Percentiles rank a stretch among this genome's conserved stretches.
Conservation (phyloP, 2,113 vertebrate species). For the Aphyosemion australe region DNA sequence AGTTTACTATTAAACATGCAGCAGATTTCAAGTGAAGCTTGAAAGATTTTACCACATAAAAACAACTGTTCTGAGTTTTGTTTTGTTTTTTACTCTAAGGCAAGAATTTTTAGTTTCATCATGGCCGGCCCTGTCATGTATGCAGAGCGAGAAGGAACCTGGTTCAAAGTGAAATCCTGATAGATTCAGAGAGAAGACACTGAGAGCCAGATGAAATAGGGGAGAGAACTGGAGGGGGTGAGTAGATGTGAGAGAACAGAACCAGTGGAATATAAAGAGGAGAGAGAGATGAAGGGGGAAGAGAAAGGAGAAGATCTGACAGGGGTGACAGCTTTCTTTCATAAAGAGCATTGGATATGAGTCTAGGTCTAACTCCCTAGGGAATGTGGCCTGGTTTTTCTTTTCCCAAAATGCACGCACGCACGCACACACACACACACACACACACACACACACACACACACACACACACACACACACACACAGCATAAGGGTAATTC, state of each 20-base stretch:
- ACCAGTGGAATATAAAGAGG: constrained; percentile 52
- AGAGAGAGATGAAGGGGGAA: constrained; percentile 53
- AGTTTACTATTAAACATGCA: constrained; percentile 5
- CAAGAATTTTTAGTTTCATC: constrained; percentile 42
- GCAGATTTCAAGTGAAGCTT: not conserved
- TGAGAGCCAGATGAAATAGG: constrained; percentile 48
- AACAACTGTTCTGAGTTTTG: constrained; percentile 24
- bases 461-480: not conserved
- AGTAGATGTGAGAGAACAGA: constrained; percentile 46
- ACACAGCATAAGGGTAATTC: not conserved
- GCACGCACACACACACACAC: not conserved
- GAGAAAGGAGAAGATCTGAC: constrained; percentile 58
- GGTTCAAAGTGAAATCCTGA: constrained; percentile 70
- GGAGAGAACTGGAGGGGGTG: constrained; percentile 40
- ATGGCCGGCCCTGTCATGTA: constrained; percentile 23
- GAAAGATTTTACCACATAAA: constrained; percentile 8
- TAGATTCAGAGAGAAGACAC: constrained; percentile 47
- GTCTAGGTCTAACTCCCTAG: constrained; percentile 57
- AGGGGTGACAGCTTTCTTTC: constrained; percentile 56
- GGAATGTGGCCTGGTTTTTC: constrained; percentile 68
- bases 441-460: not conserved
- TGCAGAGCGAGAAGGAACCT: not conserved
- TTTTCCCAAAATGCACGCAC: constrained; percentile 25
- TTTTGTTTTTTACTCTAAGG: constrained; percentile 22
- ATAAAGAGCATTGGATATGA: constrained; percentile 78